Base-by-base conservation (phyloP, 2,888 invertebrate genomes). In the Dicyrtoma fusca region DNA sequence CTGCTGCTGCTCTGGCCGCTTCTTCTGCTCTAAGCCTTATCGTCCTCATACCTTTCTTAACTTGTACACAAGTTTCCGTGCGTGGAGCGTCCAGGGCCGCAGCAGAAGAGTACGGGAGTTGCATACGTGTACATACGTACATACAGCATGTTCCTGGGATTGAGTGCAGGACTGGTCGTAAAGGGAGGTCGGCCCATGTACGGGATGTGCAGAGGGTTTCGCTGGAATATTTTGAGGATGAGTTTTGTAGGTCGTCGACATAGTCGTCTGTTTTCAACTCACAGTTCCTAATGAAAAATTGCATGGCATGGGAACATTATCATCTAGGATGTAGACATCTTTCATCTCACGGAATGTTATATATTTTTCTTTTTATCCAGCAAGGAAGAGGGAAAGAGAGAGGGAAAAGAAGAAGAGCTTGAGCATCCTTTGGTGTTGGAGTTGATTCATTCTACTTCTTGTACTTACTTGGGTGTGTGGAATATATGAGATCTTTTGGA, bases 291-390 rank as follows among this genome's bases (percentile, higher is more conserved):
- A 63, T 63, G 63, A 23, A 65, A 65, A 65, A 51, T 53, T 51
- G 65, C 49, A 51, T 65, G 25, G 23, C 19, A 25, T 49, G 51
- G 49, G 26, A 49, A 51, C 25, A 65, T 65, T 51, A 26, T 65
- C 26, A 65, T 49, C 23, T 19, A 51, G 65, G 23, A 53, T 65
- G 42, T n/a, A 42, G 25, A 51, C 53, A 65, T 65, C 65, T 65
- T 65, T 65, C 51, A 51, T 65, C 65, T 65, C 42, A 21, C 26
- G 23, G 65, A 65, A 65, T 53, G 42, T 34, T 65, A 51, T 51
- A 26, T 65, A n/a, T 51, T 53, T 34, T 49, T 53, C 65, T 51
- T 34, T 34, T 34, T 34, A 25, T 64, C 45, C 64, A 62, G 19
- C 13, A 62, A 42, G 51, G 51, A 51, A 51, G 17, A 51, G 17